Evolutionary conservation across 2,113 vertebrate genomes (phyloP).

Genomic region (Gulo gulo): DNA sequence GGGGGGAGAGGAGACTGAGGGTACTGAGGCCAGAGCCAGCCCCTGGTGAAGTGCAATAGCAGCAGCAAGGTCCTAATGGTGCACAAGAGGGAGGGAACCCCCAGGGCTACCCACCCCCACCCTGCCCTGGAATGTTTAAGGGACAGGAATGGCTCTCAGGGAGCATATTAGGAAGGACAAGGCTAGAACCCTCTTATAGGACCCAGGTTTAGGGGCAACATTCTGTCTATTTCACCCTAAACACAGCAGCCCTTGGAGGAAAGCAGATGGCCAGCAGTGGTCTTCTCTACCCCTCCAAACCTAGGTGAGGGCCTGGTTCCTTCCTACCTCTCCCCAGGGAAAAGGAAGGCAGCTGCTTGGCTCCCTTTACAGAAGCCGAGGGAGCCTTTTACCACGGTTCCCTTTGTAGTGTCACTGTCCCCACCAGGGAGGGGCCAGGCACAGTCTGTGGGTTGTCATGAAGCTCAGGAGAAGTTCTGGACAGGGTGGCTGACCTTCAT

Average conservation of each 20-base stretch:
- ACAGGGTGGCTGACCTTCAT: slow-evolving; percentile 85
- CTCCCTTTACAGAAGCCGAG: slow-evolving; percentile 57
- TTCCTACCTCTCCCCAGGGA: slow-evolving; percentile 67
- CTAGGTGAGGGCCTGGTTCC: slow-evolving; percentile 63
- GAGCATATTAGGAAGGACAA: slow-evolving; percentile 62
- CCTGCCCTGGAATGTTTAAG: slow-evolving; percentile 78
- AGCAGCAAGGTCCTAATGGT: slow-evolving; percentile 77
- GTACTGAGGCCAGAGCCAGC: slow-evolving; percentile 52
- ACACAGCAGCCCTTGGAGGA: slow-evolving; percentile 65
- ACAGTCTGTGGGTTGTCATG: slow-evolving; percentile 52
- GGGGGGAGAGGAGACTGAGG: slow-evolving; percentile 59
- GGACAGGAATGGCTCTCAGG: slow-evolving; percentile 74
- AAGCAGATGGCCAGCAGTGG: slow-evolving; percentile 58
- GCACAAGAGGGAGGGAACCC: slow-evolving; percentile 58
- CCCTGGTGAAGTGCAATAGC: slow-evolving; percentile 70
- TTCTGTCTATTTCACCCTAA: slow-evolving; percentile 55
- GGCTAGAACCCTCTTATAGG: slow-evolving; percentile 49
- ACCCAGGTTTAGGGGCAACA: slow-evolving; percentile 51
- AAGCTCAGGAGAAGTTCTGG: slow-evolving; percentile 84
- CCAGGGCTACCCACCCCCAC: slow-evolving; percentile 67
- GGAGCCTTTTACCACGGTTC: slow-evolving; percentile 58
- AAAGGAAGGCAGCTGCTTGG: slow-evolving; percentile 68
- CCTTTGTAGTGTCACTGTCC: slow-evolving; percentile 67
- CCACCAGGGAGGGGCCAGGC: slow-evolving; percentile 49
- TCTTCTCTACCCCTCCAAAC: slow-evolving; percentile 62